Base-by-base conservation (phyloP, 2,888 invertebrate species). In the Cheilosia soror region DNA sequence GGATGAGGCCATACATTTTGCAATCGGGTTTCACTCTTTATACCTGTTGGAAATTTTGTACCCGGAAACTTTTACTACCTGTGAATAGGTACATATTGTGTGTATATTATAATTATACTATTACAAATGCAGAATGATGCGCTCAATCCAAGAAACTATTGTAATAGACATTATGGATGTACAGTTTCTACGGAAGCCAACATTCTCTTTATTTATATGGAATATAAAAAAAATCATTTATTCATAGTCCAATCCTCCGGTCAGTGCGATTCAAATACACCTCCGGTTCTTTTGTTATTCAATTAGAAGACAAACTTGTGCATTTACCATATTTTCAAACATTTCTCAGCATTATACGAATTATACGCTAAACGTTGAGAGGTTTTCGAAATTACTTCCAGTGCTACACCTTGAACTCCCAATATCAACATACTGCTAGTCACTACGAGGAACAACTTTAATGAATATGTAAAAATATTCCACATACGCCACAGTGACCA, bases 401-500 rank as follows among this genome's bases (percentile, higher is more conserved):
- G 66, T 49, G 63, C 51, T 73, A 83, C 73, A 78, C 78, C 72
- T 73, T 63, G 49, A 72, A 13, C 55, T 27, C 25, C 55, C 5
- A 68, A 51, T 33, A 40, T 62, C 72, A 72, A 44, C 62, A 62
- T 29, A 51, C 55, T 4, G 9, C 9, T 51, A 15, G 44, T 42
- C 11, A 5, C 13, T 31, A 55, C 37, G 37, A 65, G 44, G 33
- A 44, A 25, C 57, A 75, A 79, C 49, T 65, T 79, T 65, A 42
- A 69, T 78, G 73, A 83, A 75, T 72, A 66, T 72, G 55, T 71
- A 68, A 76, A 65, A 81, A 81, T 58, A 77, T 85, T 76, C 42
- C 76, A 76, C 71, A 81, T 72, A 81, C 75, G 53, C 71, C 75
- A 63, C 13, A 68, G 72, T 84, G 65, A 51, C 63, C 60, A 66